Evolutionary conservation across 2,797 vertebrate genomes (phyloP), one percentile per base, ranked within the genome.

Genomic region (Buphagus erythrorhynchus): DNA sequence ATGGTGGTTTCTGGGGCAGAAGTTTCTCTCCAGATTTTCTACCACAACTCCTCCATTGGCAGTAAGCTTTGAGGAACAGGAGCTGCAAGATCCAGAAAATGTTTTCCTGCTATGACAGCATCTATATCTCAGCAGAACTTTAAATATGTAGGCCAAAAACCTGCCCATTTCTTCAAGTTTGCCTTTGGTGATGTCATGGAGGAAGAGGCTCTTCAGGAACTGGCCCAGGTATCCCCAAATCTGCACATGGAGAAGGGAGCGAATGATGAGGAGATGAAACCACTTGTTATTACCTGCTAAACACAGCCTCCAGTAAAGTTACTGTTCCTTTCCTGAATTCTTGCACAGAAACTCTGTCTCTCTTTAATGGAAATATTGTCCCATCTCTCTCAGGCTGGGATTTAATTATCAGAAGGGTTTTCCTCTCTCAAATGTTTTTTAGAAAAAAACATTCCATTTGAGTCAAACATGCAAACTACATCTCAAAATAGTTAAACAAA

Each of bases 401-500:
- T 48, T 86, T 79, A 57, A 69, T 75, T 67, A 49, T 40, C 66
- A 57, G 67, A 74, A 77, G 57, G 38, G 48, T 24, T 81, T 84
- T 62, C 57, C 68, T 88, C 29, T 38, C 51, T 57, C n/a, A 51
- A 45, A 81, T 31, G 21, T 55, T 91, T 88, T 92, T 78, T 13
- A 40, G 54, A n/a, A 86, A 93, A 88, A 75, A 62, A 42, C 29
- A 65, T 85, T 87, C 63, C 38, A 45, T 61, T 80, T 83, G 72
- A 90, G 76, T 86, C 65, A 88, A 93, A 75, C 58, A 84, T 82
- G 67, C 71, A 92, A 95, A 79, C 46, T 58, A 31, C 29, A 73
- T 86, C 85, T 94, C 85, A 82, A 93, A 88, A 75, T 61, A 86
- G 81, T 86, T 91, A 52, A 69, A 68, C 42, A 92, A 85, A 82